Evolutionary conservation across 1,140 invertebrate genomes (phyloP).

Genomic region (Gryon sp.): DNA sequence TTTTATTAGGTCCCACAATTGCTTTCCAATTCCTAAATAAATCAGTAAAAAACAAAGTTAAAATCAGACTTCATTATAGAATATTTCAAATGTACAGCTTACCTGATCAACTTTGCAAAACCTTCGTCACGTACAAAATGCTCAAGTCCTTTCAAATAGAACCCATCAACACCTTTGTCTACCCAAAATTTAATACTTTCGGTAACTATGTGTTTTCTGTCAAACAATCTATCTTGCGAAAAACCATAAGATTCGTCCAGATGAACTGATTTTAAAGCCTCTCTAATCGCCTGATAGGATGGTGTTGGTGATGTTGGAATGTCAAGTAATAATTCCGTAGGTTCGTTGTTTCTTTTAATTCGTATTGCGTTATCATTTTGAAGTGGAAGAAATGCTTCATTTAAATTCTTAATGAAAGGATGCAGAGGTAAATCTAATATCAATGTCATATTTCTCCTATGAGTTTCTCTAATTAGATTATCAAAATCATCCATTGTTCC

Average conservation of each 20-base stretch:
- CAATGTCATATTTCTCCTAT: constrained; percentile 84
- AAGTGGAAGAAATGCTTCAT: constrained; percentile 19
- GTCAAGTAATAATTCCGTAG: constrained; percentile 15
- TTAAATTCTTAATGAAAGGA: constrained; percentile 79
- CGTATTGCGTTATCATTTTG: constrained; percentile 42
- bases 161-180: constrained; percentile 85
- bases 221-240: neutral
- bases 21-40: constrained; percentile 82
- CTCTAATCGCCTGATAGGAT: constrained; percentile 60
- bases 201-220: constrained; percentile 31
- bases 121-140: constrained; percentile 75
- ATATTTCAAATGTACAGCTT: constrained; percentile 3
- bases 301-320: constrained; percentile 33
- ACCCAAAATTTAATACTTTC: constrained; percentile 84
- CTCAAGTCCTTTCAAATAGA: constrained; percentile 87
- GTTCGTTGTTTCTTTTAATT: constrained; percentile 12
- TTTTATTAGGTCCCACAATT: constrained; percentile 81
- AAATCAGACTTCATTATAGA: too few species aligned
- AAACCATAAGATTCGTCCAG: constrained; percentile 2
- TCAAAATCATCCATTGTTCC: constrained; percentile 84
- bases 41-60: too few species aligned
- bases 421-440: constrained; percentile 87
- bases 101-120: constrained; percentile 79
- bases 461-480: constrained; percentile 81
- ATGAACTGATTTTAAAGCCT: constrained; percentile 53